Evolutionary conservation across 1,140 invertebrate genomes (phyloP), one percentile per base, ranked within the genome.

Genomic region (Nasonia giraulti): DNA sequence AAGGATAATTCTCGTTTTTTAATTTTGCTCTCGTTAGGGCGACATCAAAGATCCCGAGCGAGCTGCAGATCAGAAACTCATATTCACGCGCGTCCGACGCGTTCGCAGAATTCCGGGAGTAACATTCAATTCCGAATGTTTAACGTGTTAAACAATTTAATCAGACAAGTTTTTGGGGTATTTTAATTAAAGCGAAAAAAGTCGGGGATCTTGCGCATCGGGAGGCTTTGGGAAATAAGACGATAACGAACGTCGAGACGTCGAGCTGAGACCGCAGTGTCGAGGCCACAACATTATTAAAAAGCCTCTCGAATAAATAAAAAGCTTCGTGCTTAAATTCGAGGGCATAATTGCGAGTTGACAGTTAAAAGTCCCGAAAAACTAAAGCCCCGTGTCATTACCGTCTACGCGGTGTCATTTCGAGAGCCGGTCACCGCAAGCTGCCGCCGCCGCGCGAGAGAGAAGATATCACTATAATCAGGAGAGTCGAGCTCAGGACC

Each of bases 381-480:
- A 69, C n/a, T 78, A 69, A 80, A 75, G 47, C 40, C 47, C 23
- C 37, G 37, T 44, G n/a, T 85, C 74, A 85, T 85, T 82, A 85
- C 82, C 74, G n/a, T 66, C 27, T 10, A 0, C 37, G 37, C 4
- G 50, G 66, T 85, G 84, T 82, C 84, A 78, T 85, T 81, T 78
- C n/a, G 33, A 73, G 40, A 71, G 33, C 20, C 44, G 50, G 47
- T 50, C 47, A 79, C 85, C 75, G 40, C 80, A 71, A 82, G 27
- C 47, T 2, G 12, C 33, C 5, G 40, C 0, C 0, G 12, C 27
- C 27, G 27, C 27, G 27, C 27, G 27, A 27, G 23, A 23, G 40
- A 10, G 27, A 20, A 17, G 23, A 71, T 82, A 85, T 85, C 74
- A 76, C 79, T 81, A 78, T 85, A 85, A 85, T 85, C 80, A 85